Conservation (phyloP, 1,140 invertebrate species). For the Fopius arisanus region DNA sequence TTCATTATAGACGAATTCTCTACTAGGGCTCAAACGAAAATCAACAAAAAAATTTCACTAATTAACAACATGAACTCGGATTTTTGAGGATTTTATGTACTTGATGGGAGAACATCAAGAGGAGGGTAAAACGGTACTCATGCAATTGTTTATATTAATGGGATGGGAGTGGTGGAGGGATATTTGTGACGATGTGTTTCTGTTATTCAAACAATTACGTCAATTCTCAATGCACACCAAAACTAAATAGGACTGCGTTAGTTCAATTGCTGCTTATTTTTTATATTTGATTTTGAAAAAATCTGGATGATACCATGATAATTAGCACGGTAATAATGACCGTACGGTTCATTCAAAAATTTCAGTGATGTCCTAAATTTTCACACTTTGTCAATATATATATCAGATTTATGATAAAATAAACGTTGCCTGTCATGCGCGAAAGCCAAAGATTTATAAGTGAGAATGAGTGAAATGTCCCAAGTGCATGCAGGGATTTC, state of each 20-base stretch:
- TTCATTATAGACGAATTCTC: slow-evolving; percentile 18
- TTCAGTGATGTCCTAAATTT: not conserved
- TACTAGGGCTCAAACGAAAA: slow-evolving; percentile 40
- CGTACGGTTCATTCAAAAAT: no score
- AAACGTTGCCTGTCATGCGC: slow-evolving; percentile 57
- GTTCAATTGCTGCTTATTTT: not conserved
- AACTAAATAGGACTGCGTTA: not conserved
- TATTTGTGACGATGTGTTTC: slow-evolving; percentile 6
- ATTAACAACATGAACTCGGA: slow-evolving; percentile 52
- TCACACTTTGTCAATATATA: slow-evolving; percentile 21
- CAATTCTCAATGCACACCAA: not conserved
- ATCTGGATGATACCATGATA: no score
- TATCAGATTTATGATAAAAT: slow-evolving; percentile 29
- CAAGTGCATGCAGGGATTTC: slow-evolving; percentile 60
- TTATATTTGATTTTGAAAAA: no score
- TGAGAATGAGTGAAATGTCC: slow-evolving; percentile 57
- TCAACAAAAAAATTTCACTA: slow-evolving; percentile 51
- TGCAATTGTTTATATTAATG: slow-evolving; percentile 5
- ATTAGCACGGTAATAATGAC: no score
- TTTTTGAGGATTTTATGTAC: slow-evolving; percentile 4
- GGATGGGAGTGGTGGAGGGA: not conserved
- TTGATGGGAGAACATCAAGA: not conserved
- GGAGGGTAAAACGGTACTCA: slow-evolving; percentile 25
- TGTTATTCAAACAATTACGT: not conserved
- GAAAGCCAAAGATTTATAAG: slow-evolving; percentile 57